Conservation (phyloP, 2,113 vertebrate species). For the Dissostichus mawsoni region DNA sequence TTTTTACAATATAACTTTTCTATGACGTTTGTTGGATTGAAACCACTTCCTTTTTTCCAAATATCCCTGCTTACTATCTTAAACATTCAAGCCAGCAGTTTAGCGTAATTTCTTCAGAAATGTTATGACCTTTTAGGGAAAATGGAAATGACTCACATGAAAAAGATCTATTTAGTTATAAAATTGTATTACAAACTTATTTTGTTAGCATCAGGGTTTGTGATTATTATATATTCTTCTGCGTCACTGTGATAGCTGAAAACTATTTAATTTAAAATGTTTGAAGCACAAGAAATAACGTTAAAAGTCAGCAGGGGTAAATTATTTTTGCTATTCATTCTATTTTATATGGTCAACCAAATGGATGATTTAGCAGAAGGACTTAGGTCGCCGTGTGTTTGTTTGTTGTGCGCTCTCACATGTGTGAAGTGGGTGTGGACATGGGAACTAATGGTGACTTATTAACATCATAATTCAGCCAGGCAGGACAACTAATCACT, state of each 20-base stretch:
- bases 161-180: neutral
- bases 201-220: neutral
- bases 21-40: too few relatives aligned
- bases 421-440: slow-evolving; percentile 66
- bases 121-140: neutral
- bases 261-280: slow-evolving; percentile 2
- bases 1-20: too few relatives aligned
- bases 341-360: slow-evolving; percentile 4
- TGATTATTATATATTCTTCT: neutral
- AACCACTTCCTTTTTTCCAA: too few relatives aligned
- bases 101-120: too few relatives aligned
- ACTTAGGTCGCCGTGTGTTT: neutral
- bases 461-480: slow-evolving; percentile 83
- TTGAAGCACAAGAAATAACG: slow-evolving; percentile 7
- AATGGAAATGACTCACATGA: neutral
- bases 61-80: too few relatives aligned
- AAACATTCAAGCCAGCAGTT: too few relatives aligned
- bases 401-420: neutral
- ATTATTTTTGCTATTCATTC: slow-evolving; percentile 1
- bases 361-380: neutral
- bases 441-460: slow-evolving; percentile 79
- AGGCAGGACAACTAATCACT: slow-evolving; percentile 82
- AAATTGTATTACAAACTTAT: neutral
- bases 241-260: neutral
- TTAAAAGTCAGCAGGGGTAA: neutral